Base-by-base conservation (phyloP, 2,888 invertebrate species). In the Agrochola lychnidis region DNA sequence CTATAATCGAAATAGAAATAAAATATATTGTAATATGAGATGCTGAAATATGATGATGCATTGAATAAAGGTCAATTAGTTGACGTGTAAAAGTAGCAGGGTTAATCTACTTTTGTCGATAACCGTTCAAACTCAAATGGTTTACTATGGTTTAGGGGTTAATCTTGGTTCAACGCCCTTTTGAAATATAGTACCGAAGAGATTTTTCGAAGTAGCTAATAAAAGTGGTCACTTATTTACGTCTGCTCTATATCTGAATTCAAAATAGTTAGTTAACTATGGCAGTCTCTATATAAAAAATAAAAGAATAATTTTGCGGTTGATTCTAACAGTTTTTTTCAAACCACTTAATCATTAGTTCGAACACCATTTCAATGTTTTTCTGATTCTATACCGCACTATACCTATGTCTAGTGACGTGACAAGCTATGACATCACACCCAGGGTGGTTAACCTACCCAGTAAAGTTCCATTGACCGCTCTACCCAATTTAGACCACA, bases 381-480 rank as follows among this genome's bases (percentile, higher is more conserved):
- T 57, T 45, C 61, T 36, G 16, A 53, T 12, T 64, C 45, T 36
- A 12, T 16, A 72, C 71, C 70, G 19, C 45, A 36, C 5, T 62
- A 2, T n/a, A 56, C 1, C 5, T 30, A 40, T 9, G 30, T 6
- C 25, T 42, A 53, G n/a, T 62, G 53, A 63, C 25, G 63, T 77
- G 36, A 36, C 61, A 53, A 12, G 16, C 5, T 63, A 14, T 78
- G 72, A 79, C 72, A 25, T 73, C 78, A 78, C 48, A 36, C 9
- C 25, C 40, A 14, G 80, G 78, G 73, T 78, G 76, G 67, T 10
- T 68, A 68, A 81, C 81, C 74, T 61, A 74, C 62, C 81, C 67
- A 79, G 42, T 68, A 57, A 68, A 68, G 79, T 57, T 81, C 67
- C 79, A 79, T 56, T 73, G 56, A 67, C 81, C 76, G 45, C 16